These are phyloP conservation scores for Dolichoris vasculosae DNA, from an alignment of 1,140 invertebrate genomes.

Conservation along the genomic window DNA sequence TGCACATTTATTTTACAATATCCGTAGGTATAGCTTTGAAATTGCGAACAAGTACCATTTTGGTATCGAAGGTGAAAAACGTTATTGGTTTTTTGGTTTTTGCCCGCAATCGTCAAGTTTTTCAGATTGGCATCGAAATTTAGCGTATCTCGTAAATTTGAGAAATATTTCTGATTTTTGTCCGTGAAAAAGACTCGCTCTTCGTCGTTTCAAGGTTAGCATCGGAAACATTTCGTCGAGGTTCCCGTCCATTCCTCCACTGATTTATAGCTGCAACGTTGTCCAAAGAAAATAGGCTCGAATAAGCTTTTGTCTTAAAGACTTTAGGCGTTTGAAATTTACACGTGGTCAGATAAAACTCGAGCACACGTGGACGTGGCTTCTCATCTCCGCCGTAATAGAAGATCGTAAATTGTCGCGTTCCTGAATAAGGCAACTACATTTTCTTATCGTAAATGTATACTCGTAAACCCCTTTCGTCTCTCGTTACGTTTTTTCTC, in stretches of 20 bases:
- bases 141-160: conserved; percentile 18
- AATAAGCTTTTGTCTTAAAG: not conserved
- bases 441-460: not conserved
- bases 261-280: conserved; percentile 11
- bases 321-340: conserved; percentile 1
- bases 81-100: not conserved
- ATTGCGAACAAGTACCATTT: no score
- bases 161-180: not conserved
- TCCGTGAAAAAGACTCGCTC: not conserved
- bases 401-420: conserved; percentile 4
- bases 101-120: not conserved
- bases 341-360: not conserved
- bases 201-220: not conserved
- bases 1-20: no score
- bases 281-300: not conserved
- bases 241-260: not conserved
- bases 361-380: not conserved
- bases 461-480: not conserved
- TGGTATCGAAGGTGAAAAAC: no score
- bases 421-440: not conserved
- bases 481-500: not conserved
- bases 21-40: no score
- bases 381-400: not conserved
- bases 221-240: not conserved
- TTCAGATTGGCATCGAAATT: not conserved